These are phyloP conservation scores for Drosophila nigritarsus DNA, from an alignment of 2,888 invertebrate species.

Conservation along the genomic window DNA sequence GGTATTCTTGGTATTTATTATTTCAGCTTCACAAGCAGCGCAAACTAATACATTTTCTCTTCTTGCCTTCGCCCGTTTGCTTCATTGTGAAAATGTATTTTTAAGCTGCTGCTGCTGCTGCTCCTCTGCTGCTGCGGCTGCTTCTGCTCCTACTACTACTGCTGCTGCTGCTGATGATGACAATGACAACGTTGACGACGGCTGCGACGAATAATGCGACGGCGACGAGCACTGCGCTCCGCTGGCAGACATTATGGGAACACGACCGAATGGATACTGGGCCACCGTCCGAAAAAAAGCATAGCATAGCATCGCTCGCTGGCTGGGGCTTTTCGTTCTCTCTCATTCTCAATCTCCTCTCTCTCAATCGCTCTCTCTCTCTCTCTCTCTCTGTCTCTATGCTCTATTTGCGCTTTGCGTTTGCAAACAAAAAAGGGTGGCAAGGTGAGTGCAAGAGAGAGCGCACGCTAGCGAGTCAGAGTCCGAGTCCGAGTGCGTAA, in stretches of 20 bases:
- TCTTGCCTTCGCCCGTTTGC: constrained; percentile 74
- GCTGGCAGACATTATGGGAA: constrained; percentile 84
- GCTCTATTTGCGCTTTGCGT: constrained; percentile 52
- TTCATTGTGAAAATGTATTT: constrained; percentile 80
- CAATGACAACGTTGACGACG: constrained; percentile 78
- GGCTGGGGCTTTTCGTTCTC: constrained; percentile 41
- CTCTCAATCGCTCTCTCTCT: constrained; percentile 7
- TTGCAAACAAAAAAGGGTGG: constrained; percentile 59
- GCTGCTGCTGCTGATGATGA: constrained; percentile 60
- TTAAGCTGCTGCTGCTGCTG: constrained; percentile 68
- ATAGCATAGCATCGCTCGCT: constrained; percentile 41
- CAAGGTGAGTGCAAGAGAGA: constrained; percentile 47
- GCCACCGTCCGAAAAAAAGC: constrained; percentile 70
- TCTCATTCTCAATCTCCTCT: not conserved
- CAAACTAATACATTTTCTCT: constrained; percentile 57
- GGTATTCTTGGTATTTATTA: constrained; percentile 45
- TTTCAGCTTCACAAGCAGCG: constrained; percentile 45
- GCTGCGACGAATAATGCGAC: constrained; percentile 71
- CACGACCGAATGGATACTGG: constrained; percentile 85
- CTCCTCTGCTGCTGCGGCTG: constrained; percentile 40
- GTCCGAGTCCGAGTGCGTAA: constrained; percentile 66
- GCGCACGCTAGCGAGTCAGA: constrained; percentile 27
- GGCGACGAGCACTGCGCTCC: constrained; percentile 66
- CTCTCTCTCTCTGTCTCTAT: constrained; percentile 10
- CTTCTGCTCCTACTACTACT: constrained; percentile 40